Base-by-base conservation (phyloP, 2,888 invertebrate species). In the Chymomyza fuscimana region DNA sequence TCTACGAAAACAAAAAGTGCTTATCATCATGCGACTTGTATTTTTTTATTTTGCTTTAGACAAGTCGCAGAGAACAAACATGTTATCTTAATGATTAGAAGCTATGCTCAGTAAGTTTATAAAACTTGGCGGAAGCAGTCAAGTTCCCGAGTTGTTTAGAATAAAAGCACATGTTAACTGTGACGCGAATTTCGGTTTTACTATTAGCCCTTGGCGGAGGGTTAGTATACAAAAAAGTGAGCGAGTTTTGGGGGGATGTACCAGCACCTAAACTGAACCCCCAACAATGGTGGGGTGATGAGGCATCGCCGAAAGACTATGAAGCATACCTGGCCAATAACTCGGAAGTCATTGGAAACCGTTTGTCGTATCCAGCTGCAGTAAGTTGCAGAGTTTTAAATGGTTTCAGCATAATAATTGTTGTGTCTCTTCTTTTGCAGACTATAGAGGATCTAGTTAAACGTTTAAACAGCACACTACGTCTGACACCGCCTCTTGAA, bases 401-500 rank as follows among this genome's bases (percentile, higher is more conserved):
- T n/a, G 32, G 7, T 10, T n/a, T 36, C 22, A 60, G 2, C 22
- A 25, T 59, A 2, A 59, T 66, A n/a, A 69, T 72, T 59, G 36
- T 61, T 7, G n/a, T n/a, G 4, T 60, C 72, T 15, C 74, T 59
- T 25, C 36, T 19, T 10, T 58, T 65, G 0, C 64, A 94, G 94
- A 92, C 92, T 5, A 93, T 96, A 58, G 89, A 92, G 22, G 94
- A 95, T 79, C 90, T 96, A 63, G 93, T 92, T 52, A 81, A 91
- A 15, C 93, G 95, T 32, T 91, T 97, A 62, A 93, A 92, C 65
- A 92, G 92, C 60, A 80, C 89, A 4, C 46, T 88, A 2, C 89
- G 92, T 0, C 92, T 94, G 0, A 89, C 92, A 0, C 92, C 93
- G 15, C 95, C 96, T 0, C 87, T 96, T 29, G 95, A 96, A 89